Evolutionary conservation across 2,113 vertebrate genomes (phyloP).

Genomic region (Lethenteron reissneri): DNA sequence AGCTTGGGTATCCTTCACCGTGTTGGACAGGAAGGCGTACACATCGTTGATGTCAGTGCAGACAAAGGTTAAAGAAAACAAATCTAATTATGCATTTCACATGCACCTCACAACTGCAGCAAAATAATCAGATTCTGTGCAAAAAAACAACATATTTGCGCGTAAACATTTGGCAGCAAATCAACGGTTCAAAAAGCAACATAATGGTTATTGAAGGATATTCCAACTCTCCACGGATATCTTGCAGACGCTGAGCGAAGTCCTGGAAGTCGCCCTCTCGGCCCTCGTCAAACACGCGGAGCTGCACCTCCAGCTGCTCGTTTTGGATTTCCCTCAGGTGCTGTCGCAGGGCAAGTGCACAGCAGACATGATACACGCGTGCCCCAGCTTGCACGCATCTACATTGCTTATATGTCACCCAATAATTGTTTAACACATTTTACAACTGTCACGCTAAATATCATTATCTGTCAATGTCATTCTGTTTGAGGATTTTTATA

Average conservation of each 20-base stretch:
- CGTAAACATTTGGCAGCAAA: too few species aligned
- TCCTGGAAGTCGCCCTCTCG: not conserved
- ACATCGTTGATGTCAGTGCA: not conserved
- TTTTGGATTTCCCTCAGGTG: not conserved
- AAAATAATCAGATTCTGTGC: too few species aligned
- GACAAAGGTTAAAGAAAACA: slow-evolving; percentile 32
- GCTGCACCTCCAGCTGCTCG: slow-evolving; percentile 4
- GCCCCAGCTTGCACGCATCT: too few species aligned
- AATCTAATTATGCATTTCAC: not conserved
- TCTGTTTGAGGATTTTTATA: not conserved
- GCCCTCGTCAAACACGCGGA: slow-evolving; percentile 3
- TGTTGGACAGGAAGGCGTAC: not conserved
- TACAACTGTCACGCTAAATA: not conserved
- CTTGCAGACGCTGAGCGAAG: not conserved
- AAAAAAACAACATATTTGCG: too few species aligned
- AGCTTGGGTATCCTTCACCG: not conserved
- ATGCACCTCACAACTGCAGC: too few species aligned
- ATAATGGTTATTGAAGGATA: not conserved
- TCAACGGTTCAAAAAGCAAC: too few species aligned
- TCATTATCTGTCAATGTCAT: not conserved
- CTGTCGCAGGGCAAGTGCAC: too few species aligned
- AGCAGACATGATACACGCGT: too few species aligned
- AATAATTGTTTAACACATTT: not conserved
- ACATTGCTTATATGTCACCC: too few species aligned
- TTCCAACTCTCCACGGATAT: not conserved